phyloP scores from a whole-genome alignment of 2,797 vertebrate species.

The Chelon auratus region DNA sequence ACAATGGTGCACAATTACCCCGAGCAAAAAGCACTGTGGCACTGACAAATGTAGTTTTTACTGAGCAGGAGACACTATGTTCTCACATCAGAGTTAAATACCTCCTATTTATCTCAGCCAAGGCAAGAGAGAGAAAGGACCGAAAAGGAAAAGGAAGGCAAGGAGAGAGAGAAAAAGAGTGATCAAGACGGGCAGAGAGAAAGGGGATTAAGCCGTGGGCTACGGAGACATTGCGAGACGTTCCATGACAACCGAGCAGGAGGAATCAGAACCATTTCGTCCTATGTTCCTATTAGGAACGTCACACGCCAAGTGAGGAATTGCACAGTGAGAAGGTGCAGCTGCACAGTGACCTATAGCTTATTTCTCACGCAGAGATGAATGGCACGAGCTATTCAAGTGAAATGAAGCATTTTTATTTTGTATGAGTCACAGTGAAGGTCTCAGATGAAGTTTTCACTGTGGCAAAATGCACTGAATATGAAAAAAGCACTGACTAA shows the following conservation, averaged over 20 bases:
- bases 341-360: constrained; percentile 59
- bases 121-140: constrained; percentile 49
- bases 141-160: constrained; percentile 36
- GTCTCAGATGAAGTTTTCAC: constrained; percentile 7
- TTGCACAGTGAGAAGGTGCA: constrained; percentile 54
- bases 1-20: constrained; percentile 83
- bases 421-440: not conserved
- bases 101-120: constrained; percentile 82
- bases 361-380: constrained; percentile 50
- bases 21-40: constrained; percentile 80
- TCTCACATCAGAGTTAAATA: constrained; percentile 84
- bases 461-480: not conserved
- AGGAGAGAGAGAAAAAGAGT: constrained; percentile 57
- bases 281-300: constrained; percentile 63
- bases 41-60: constrained; percentile 87
- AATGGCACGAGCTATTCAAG: constrained; percentile 26
- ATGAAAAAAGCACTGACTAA: not conserved
- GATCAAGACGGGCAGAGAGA: constrained; percentile 64
- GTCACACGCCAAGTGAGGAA: constrained; percentile 59
- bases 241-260: constrained; percentile 81
- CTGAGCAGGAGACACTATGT: constrained; percentile 80
- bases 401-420: constrained; percentile 32
- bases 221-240: constrained; percentile 69
- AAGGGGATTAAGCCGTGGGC: constrained; percentile 60
- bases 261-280: constrained; percentile 72